Evolutionary conservation across 2,888 invertebrate genomes (phyloP).

Genomic region (Trichopoda pennipes): DNA sequence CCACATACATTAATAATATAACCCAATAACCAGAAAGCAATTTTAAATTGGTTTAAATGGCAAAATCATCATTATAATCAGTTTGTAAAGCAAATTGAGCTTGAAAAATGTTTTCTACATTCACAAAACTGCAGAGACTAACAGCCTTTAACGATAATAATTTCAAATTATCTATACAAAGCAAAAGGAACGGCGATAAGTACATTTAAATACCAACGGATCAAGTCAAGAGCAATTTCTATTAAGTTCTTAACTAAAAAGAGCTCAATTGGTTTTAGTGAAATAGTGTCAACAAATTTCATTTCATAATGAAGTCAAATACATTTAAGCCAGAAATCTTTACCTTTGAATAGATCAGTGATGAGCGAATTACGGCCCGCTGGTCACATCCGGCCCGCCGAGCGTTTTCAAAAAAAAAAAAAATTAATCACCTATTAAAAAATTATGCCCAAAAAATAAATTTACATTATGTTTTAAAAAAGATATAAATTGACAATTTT

Average conservation of each 20-base stretch:
- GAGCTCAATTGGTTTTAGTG: background rate
- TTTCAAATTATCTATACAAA: background rate
- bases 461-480: too few relatives aligned
- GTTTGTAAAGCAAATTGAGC: background rate
- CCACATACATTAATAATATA: too few relatives aligned
- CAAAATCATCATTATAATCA: background rate
- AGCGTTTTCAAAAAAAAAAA: too few relatives aligned
- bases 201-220: background rate
- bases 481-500: too few relatives aligned
- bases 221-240: background rate
- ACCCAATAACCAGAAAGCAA: too few relatives aligned
- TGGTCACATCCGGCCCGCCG: too few relatives aligned
- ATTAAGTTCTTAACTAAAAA: background rate
- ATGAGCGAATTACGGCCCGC: too few relatives aligned
- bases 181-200: background rate
- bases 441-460: too few relatives aligned
- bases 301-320: constrained; percentile 19
- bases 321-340: background rate
- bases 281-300: constrained; percentile 28
- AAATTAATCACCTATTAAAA: too few relatives aligned
- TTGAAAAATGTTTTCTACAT: constrained; percentile 12
- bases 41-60: background rate
- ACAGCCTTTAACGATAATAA: constrained; percentile 8
- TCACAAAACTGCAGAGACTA: constrained; percentile 1
- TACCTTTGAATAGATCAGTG: constrained; percentile 24